phyloP scores from a whole-genome alignment of 2,113 vertebrate species.

The Onychorhynchus coronatus region DNA sequence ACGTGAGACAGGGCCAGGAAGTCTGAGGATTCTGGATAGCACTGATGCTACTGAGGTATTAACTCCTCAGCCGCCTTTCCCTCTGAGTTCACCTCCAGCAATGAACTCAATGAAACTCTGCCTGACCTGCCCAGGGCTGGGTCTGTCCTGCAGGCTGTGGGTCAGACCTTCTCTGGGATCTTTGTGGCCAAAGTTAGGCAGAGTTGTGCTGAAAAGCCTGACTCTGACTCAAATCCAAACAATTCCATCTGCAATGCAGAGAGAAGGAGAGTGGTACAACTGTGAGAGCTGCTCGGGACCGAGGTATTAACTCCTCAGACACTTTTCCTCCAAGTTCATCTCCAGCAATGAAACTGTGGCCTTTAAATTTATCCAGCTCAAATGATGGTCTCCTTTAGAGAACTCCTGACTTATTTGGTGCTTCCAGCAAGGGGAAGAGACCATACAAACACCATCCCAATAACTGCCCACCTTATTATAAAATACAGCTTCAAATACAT shows the following conservation, averaged over 20 bases:
- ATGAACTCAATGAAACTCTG: not conserved
- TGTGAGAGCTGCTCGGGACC: not conserved
- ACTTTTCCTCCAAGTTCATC: not conserved
- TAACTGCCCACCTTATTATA: not conserved
- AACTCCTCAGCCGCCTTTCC: not conserved
- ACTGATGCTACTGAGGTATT: not conserved
- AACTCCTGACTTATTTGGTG: not conserved
- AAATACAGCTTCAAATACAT: not conserved
- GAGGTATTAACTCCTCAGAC: not conserved
- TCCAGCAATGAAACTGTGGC: not conserved
- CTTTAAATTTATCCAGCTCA: not conserved
- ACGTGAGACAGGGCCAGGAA: not conserved
- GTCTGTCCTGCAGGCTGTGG: not conserved
- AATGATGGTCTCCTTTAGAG: not conserved
- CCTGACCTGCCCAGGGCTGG: not conserved
- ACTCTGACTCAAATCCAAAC: not conserved
- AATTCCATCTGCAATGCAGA: not conserved
- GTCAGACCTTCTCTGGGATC: not conserved
- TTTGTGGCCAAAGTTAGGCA: not conserved
- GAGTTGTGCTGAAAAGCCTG: not conserved
- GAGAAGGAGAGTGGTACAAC: not conserved
- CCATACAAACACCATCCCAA: not conserved
- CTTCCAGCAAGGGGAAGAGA: not conserved
- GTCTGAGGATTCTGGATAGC: not conserved
- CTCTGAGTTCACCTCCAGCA: not conserved